A percentile compares a stretch with the other conserved stretches of the same genome.
Conservation (phyloP, 35 echinoderm and acorn worm species). For the Strongylocentrotus purpuratus region DNA sequence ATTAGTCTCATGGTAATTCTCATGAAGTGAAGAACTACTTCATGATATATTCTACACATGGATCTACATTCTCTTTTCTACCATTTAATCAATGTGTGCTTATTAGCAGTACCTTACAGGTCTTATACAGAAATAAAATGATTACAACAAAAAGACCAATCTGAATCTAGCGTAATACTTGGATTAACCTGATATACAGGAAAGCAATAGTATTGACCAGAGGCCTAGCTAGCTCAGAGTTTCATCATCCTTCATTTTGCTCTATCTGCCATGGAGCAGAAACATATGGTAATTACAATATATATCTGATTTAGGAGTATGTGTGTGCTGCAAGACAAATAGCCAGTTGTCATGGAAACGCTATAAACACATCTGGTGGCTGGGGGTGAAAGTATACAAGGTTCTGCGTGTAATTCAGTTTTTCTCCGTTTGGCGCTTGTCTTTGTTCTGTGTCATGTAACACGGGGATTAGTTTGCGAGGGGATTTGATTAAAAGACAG, state of each 20-base stretch:
- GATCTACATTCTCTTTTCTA: too few relatives aligned
- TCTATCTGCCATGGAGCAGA: not conserved
- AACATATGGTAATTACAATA: conserved; percentile 34
- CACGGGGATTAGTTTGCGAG: not conserved
- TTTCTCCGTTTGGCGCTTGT: not conserved
- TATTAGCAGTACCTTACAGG: not conserved
- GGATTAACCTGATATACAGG: not conserved
- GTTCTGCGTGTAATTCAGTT: not conserved
- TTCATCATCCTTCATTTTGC: not conserved
- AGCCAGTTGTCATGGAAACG: conserved; percentile 1
- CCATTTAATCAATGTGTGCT: too few relatives aligned
- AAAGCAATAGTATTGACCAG: not conserved
- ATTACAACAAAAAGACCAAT: not conserved
- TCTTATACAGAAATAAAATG: not conserved
- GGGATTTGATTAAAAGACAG: not conserved
- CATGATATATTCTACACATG: too few relatives aligned
- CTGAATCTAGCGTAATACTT: not conserved
- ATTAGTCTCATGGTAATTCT: too few relatives aligned
- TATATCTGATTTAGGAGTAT: conserved; percentile 40
- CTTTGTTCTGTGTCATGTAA: conserved; percentile 10
- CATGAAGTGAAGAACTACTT: too few relatives aligned
- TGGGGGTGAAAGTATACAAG: conserved; percentile 16
- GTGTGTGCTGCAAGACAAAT: conserved; percentile 22
- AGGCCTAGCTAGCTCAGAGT: not conserved
- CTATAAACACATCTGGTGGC: conserved; percentile 31